phyloP scores from a whole-genome alignment of 2,113 vertebrate genomes.

The Sinocyclocheilus rhinocerous region DNA sequence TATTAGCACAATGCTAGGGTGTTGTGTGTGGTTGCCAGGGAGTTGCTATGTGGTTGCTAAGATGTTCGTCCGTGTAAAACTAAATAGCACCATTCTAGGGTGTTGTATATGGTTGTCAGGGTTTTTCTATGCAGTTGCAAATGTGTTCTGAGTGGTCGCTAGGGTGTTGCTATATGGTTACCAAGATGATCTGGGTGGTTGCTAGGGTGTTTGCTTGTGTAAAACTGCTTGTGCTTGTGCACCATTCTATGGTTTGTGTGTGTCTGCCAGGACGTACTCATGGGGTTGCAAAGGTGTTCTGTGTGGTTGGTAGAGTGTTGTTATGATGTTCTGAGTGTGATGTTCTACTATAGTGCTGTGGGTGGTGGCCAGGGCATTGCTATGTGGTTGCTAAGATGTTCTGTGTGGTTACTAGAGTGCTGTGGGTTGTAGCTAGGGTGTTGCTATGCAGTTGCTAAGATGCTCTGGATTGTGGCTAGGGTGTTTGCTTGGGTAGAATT shows the following conservation, averaged over 20 bases:
- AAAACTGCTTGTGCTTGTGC: no score
- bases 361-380: not conserved
- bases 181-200: not conserved
- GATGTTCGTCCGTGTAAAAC: not conserved
- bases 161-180: not conserved
- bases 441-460: not conserved
- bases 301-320: not conserved
- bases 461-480: not conserved
- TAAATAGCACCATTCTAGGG: not conserved
- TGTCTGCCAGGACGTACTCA: no score
- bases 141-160: not conserved
- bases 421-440: not conserved
- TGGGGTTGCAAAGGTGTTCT: no score
- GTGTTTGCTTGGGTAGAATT: not conserved
- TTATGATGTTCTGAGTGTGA: no score
- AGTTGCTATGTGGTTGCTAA: not conserved
- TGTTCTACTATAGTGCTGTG: no score
- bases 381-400: not conserved
- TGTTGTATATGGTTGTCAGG: not conserved
- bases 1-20: not conserved
- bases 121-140: not conserved
- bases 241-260: not conserved
- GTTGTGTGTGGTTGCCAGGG: not conserved
- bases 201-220: not conserved
- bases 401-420: not conserved